Evolutionary conservation across 2,113 vertebrate species (phyloP), one percentile per base, ranked within the genome.

Genomic region (Lepus timidus): DNA sequence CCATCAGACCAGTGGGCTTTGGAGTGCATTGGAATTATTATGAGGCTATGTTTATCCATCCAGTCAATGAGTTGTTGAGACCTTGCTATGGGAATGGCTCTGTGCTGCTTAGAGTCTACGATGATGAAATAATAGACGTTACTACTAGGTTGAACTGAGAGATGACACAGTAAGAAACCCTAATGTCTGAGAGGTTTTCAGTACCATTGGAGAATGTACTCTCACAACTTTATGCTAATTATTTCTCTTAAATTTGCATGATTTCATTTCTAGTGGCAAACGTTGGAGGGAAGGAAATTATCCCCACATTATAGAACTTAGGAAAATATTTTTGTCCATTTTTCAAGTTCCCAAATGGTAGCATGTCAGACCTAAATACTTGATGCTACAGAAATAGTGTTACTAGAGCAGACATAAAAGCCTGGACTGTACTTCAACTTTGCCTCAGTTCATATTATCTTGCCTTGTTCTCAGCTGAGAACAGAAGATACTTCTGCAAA

Each of bases 401-500:
- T 82, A 73, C 81, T 71, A 44, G 78, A 75, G 51, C 12, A 75
- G 29, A 81, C 33, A 16, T 93, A 62, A 96, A 95, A 70, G 61
- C 6, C n/a, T 88, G 16, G 6, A 96, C 67, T 95, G 33, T 25
- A 62, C 12, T 61, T 96, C 64, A 20, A 4, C 33, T 74, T 68
- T 88, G 25, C 76, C 33, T 94, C 52, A n/a, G 9, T 87, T 97
- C 68, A 52, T 79, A 44, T 10, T 27, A 89, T 65, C 73, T 73
- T 62, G 51, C 78, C 67, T 97, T 96, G 91, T 97, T 97, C 91
- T 94, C 95, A 95, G 96, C 31, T 96, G 95, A 91, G 95, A 97
- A 80, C 96, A 97, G 97, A 96, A 97, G 95, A 96, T 44, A 44
- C 95, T 98, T 92, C 96, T 96, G 55, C 85, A 96, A 96, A 95